A percentile compares a stretch with the other conserved stretches of the same genome.
phyloP scores from a whole-genome alignment of 2,888 invertebrate genomes.

The Tetramorium bicarinatum region DNA sequence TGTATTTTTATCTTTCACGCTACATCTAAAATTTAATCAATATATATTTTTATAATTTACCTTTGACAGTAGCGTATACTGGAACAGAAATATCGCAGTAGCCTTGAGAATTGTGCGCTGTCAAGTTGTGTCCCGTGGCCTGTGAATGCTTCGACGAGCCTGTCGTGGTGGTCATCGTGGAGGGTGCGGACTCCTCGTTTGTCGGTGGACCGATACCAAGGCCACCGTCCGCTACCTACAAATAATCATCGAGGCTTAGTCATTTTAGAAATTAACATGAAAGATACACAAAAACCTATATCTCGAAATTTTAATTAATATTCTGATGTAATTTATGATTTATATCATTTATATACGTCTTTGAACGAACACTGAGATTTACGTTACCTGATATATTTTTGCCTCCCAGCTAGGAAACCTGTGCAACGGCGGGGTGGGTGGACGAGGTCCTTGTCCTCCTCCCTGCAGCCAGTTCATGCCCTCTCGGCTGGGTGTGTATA shows the following conservation, averaged over 20 bases:
- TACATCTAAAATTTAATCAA: background rate
- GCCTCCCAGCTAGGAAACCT: constrained; percentile 98
- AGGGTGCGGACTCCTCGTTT: constrained; percentile 83
- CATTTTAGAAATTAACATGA: background rate
- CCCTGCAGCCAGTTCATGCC: constrained; percentile 87
- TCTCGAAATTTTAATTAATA: background rate
- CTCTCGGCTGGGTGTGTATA: constrained; percentile 96
- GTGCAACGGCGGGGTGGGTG: constrained; percentile 96
- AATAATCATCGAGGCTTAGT: constrained; percentile 16
- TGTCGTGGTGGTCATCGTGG: constrained; percentile 82
- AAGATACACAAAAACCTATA: background rate
- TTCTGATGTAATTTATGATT: background rate
- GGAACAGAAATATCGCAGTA: constrained; percentile 97
- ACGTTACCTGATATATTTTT: constrained; percentile 95
- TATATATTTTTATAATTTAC: constrained; percentile 57
- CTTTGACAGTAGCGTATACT: constrained; percentile 98
- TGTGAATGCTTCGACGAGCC: constrained; percentile 85
- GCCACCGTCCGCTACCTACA: constrained; percentile 85
- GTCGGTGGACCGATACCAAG: constrained; percentile 84
- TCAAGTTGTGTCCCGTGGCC: constrained; percentile 83
- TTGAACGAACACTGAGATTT: background rate
- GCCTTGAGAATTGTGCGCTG: constrained; percentile 89
- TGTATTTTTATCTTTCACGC: background rate
- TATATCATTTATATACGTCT: background rate
- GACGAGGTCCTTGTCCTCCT: constrained; percentile 87